These are phyloP conservation scores for Sycophaga agraensis DNA, from an alignment of 1,140 invertebrate species.

Conservation along the genomic window DNA sequence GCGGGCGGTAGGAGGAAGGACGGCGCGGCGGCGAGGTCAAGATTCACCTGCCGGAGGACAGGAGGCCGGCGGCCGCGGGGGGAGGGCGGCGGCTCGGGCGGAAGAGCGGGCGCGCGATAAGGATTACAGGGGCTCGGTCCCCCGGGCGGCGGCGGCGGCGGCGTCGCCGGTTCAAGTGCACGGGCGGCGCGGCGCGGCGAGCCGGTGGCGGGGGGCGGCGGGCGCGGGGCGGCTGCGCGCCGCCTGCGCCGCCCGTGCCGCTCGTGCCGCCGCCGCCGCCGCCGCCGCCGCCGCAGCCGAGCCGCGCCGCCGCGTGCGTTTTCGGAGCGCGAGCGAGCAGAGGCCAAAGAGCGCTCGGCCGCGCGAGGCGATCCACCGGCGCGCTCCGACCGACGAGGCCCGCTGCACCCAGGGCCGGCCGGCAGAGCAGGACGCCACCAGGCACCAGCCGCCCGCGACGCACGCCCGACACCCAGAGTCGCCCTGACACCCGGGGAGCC, in stretches of 20 bases:
- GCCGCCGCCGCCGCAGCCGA: neutral
- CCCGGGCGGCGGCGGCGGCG: conserved; percentile 25
- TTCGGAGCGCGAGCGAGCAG: conserved; percentile 26
- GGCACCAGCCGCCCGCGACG: conserved; percentile 18
- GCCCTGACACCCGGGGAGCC: neutral
- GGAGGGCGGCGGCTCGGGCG: neutral
- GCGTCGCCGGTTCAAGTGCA: neutral
- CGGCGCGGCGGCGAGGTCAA: conserved; percentile 14
- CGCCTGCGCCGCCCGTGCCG: no score
- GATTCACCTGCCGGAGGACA: conserved; percentile 19
- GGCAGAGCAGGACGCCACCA: neutral
- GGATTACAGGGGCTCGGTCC: no score
- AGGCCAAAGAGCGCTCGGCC: conserved; percentile 40
- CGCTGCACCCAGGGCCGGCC: fast-evolving
- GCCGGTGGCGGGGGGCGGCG: neutral
- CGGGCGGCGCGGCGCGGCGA: neutral
- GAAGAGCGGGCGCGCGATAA: neutral
- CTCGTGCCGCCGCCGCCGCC: neutral
- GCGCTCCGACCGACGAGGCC: neutral
- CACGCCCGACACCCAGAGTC: conserved; percentile 36
- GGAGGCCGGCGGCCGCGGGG: conserved; percentile 26
- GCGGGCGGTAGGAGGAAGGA: no score
- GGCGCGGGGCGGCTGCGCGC: neutral
- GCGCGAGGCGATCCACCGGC: conserved; percentile 33
- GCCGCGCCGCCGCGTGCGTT: conserved; percentile 3